These are phyloP conservation scores for Pseudomyrmex dendroicus DNA, from an alignment of 1,140 invertebrate genomes.

Conservation along the genomic window DNA sequence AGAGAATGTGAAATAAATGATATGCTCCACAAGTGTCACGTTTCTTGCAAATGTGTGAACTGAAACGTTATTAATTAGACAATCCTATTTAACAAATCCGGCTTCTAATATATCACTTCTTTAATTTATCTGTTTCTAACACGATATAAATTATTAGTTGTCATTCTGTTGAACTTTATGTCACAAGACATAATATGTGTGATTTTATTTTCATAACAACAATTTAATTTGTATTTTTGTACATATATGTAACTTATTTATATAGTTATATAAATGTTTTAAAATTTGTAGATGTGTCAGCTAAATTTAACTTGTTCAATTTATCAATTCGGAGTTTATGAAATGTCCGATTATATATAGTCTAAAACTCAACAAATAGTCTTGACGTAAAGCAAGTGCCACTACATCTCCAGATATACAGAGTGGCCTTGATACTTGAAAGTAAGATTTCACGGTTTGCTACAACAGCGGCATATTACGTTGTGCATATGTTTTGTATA, in stretches of 20 bases:
- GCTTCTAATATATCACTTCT: not conserved
- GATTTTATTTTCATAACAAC: too few species aligned
- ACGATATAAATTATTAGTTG: too few species aligned
- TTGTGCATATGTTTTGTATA: not conserved
- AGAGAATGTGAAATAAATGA: not conserved
- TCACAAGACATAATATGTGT: not conserved
- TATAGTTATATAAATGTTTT: not conserved
- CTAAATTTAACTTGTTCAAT: not conserved
- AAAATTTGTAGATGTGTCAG: not conserved
- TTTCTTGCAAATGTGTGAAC: constrained; percentile 5
- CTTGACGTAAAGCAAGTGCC: constrained; percentile 75
- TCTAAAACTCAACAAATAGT: constrained; percentile 14
- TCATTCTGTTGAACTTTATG: constrained; percentile 12
- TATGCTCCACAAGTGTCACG: not conserved
- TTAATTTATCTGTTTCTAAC: not conserved
- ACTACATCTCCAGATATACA: constrained; percentile 70
- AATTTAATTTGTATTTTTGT: not conserved
- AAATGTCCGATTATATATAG: constrained; percentile 51
- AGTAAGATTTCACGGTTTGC: constrained; percentile 75
- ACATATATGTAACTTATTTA: too few species aligned
- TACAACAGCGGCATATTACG: constrained; percentile 24
- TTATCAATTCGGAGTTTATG: not conserved
- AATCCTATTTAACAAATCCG: constrained; percentile 7
- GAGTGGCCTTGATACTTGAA: constrained; percentile 81
- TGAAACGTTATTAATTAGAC: constrained; percentile 3